Conservation (phyloP, 2,888 invertebrate species). For the Tuberolachnus salignus region DNA sequence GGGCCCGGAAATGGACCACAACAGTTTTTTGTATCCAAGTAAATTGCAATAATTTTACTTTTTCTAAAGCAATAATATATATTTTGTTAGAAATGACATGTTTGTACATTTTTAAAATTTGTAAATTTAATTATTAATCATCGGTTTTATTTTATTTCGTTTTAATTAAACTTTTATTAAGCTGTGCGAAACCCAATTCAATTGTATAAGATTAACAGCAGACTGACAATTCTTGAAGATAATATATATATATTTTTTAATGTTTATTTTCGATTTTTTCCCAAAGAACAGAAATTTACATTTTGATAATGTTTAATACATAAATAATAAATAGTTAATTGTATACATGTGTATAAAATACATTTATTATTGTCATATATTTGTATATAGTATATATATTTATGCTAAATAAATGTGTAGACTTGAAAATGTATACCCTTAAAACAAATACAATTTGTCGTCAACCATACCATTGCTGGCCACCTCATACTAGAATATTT, state of each 20-base stretch:
- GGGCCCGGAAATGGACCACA: conserved; percentile 61
- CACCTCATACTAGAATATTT: neutral
- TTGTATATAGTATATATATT: conserved; percentile 24
- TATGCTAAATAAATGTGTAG: conserved; percentile 21
- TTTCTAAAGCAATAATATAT: conserved; percentile 45
- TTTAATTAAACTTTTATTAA: conserved; percentile 4
- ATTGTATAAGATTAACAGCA: conserved; percentile 42
- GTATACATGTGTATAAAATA: neutral
- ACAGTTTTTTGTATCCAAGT: conserved; percentile 64
- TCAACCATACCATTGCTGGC: too few relatives aligned
- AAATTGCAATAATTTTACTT: conserved; percentile 31
- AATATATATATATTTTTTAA: conserved; percentile 42
- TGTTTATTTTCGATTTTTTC: conserved; percentile 25
- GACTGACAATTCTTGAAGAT: conserved; percentile 42
- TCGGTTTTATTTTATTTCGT: conserved; percentile 3
- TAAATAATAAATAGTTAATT: neutral
- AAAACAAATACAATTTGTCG: conserved; percentile 6
- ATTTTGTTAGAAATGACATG: conserved; percentile 20
- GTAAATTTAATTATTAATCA: neutral
- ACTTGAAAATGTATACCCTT: neutral
- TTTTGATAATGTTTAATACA: conserved; percentile 18
- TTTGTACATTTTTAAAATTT: neutral
- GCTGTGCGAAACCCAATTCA: neutral
- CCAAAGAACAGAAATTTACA: conserved; percentile 1
- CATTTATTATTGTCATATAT: conserved; percentile 26